Evolutionary conservation across 23 tunicate species (phyloP).

Genomic region (Ciona savignyi): DNA sequence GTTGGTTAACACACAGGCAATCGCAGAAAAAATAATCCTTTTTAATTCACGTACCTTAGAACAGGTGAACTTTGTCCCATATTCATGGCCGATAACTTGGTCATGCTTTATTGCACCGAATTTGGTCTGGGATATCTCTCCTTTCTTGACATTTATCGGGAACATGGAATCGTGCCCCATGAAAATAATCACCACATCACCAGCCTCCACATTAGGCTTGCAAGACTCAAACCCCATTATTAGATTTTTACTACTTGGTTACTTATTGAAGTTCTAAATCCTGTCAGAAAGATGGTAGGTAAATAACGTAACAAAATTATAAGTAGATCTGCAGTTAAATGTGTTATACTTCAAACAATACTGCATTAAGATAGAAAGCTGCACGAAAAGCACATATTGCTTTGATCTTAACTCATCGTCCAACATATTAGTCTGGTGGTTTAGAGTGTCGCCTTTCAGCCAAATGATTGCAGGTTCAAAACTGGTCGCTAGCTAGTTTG

Average conservation of each 20-base stretch:
- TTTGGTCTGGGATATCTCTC: conserved; percentile 75
- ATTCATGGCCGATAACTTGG: conserved; percentile 56
- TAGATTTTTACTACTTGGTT: not conserved
- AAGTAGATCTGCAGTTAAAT: too few species aligned
- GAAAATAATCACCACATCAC: conserved; percentile 70
- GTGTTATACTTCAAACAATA: not conserved
- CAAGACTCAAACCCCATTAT: conserved; percentile 6
- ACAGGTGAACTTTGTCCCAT: conserved; percentile 67
- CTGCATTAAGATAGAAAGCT: not conserved
- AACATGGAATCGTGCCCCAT: conserved; percentile 62
- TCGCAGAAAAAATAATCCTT: not conserved
- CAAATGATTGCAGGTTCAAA: too few species aligned
- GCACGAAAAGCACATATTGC: too few species aligned
- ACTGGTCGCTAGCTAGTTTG: too few species aligned
- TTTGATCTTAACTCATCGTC: too few species aligned
- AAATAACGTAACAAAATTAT: too few species aligned
- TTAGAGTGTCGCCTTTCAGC: too few species aligned
- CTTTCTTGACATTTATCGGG: conserved; percentile 44
- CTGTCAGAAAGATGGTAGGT: too few species aligned
- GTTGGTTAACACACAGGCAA: not conserved
- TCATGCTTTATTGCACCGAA: conserved; percentile 91
- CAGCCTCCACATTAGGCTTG: conserved; percentile 16
- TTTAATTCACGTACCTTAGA: conserved; percentile 52
- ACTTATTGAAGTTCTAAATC: too few species aligned
- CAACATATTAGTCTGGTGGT: too few species aligned